Evolutionary conservation across 2,888 invertebrate species (phyloP).

Genomic region (Caenorhabditis doughertyi): DNA sequence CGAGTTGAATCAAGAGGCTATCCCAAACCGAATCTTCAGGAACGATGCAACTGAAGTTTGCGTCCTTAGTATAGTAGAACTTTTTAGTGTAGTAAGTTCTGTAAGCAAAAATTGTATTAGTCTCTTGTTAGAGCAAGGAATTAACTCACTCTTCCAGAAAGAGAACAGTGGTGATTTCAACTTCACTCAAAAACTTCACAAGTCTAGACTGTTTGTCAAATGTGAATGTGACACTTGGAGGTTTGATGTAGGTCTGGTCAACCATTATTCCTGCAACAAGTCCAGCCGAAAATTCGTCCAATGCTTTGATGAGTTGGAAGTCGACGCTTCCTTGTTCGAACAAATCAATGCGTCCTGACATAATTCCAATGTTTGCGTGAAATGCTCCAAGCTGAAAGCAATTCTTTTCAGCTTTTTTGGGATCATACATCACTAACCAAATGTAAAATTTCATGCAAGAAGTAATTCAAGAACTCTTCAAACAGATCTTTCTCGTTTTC

Average conservation of each 20-base stretch:
- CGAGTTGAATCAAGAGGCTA: conserved; percentile 4
- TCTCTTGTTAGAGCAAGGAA: no score
- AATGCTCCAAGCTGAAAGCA: conserved; percentile 20
- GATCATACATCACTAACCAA: conserved; percentile 8
- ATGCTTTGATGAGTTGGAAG: background rate
- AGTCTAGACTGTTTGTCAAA: background rate
- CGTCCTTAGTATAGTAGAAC: no score
- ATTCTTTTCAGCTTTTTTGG: background rate
- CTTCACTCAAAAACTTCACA: background rate
- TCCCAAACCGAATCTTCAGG: conserved; percentile 24
- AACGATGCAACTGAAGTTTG: background rate
- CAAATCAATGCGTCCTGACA: conserved; percentile 13
- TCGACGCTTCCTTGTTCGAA: background rate
- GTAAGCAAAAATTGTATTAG: background rate
- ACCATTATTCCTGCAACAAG: conserved; percentile 6
- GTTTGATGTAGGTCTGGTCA: background rate
- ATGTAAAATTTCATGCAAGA: conserved; percentile 30
- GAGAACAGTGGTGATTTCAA: background rate
- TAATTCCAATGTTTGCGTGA: conserved; percentile 6
- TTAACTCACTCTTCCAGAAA: conserved; percentile 30
- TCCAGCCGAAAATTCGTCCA: conserved; percentile 10
- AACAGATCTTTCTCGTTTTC: background rate
- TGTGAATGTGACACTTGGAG: background rate
- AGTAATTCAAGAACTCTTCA: background rate
- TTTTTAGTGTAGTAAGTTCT: conserved; percentile 25